A percentile compares a stretch with the other conserved stretches of the same genome.
Evolutionary conservation across 2,113 vertebrate genomes (phyloP).

Genomic region (Baryphthengus martii): DNA sequence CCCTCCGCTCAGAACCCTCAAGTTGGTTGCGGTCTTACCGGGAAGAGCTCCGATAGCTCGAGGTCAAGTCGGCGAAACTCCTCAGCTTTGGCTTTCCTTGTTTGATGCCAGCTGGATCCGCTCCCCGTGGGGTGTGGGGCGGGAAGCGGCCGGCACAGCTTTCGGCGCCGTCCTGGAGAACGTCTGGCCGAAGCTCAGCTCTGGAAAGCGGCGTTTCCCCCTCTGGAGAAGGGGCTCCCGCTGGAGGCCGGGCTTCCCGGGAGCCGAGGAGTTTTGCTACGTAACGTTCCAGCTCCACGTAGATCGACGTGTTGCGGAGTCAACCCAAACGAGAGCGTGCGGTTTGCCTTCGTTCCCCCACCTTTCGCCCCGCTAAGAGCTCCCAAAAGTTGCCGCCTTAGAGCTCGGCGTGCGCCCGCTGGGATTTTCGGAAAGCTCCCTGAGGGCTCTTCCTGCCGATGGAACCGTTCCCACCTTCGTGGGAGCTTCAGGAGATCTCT

Average conservation of each 20-base stretch:
- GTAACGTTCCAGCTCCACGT: neutral
- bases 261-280: neutral
- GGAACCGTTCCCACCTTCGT: neutral
- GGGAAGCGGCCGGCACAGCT: neutral
- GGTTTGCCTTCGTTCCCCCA: constrained; percentile 5
- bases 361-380: neutral
- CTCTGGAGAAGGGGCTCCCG: neutral
- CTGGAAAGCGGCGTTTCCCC: neutral
- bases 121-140: neutral
- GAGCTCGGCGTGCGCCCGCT: neutral
- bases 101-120: neutral
- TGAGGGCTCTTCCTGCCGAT: neutral
- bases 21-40: no score
- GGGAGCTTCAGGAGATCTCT: neutral
- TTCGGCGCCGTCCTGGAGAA: neutral
- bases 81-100: neutral
- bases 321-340: neutral
- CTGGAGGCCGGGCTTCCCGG: neutral
- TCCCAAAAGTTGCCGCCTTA: neutral
- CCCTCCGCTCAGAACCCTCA: neutral
- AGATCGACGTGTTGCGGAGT: neutral
- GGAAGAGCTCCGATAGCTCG: neutral
- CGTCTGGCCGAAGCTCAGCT: neutral
- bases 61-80: neutral
- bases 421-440: neutral